Evolutionary conservation across 2,113 vertebrate genomes (phyloP).

Genomic region (Equus quagga): DNA sequence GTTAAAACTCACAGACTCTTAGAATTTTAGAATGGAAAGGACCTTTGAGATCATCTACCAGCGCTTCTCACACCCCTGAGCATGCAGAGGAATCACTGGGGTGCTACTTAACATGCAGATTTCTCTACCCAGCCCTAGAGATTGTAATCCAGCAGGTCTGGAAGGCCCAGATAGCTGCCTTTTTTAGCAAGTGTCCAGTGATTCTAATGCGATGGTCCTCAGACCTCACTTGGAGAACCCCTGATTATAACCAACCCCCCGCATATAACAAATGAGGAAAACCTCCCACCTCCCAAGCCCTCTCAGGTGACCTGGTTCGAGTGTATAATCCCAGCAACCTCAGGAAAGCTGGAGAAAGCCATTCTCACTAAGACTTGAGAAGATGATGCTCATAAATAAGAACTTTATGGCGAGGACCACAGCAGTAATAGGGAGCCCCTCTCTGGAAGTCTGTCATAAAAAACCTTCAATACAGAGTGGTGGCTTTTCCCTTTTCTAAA

Average conservation of each 20-base stretch:
- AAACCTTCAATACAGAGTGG: conserved; percentile 48
- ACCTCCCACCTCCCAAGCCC: neutral
- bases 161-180: neutral
- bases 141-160: neutral
- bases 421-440: neutral
- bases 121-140: neutral
- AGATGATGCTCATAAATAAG: neutral
- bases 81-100: neutral
- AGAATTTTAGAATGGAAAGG: conserved; percentile 67
- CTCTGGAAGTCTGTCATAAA: conserved; percentile 15
- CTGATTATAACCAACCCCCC: neutral
- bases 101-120: neutral
- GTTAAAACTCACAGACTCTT: neutral
- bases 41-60: conserved; percentile 76
- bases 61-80: neutral
- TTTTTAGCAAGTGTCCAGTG: neutral
- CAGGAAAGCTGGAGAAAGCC: neutral
- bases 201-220: neutral
- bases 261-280: neutral
- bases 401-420: neutral
- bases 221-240: neutral
- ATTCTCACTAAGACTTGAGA: neutral
- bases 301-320: neutral
- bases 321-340: neutral
- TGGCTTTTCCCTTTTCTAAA: conserved; percentile 66